These are phyloP conservation scores for Platycheirus rosarum DNA, from an alignment of 2,888 invertebrate genomes.

Conservation along the genomic window DNA sequence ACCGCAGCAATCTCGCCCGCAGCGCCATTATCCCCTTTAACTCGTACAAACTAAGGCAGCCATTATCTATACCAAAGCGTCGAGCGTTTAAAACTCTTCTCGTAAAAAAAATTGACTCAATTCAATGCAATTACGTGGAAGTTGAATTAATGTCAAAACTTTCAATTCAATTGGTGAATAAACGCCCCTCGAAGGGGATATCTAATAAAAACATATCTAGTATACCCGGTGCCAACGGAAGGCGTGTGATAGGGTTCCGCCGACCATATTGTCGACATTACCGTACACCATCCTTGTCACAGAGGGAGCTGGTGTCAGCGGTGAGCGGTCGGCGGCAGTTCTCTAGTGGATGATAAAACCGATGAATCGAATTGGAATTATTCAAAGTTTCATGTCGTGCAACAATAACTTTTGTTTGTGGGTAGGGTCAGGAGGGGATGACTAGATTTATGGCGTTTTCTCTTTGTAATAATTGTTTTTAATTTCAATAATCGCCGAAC, in stretches of 20 bases:
- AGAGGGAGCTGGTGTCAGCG: too few relatives aligned
- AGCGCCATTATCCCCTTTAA: slow-evolving; percentile 48
- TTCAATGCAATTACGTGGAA: slow-evolving; percentile 72
- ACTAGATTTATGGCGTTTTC: too few relatives aligned
- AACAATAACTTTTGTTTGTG: too few relatives aligned
- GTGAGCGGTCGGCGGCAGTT: neutral
- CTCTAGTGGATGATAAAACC: slow-evolving; percentile 42
- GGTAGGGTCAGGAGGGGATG: too few relatives aligned
- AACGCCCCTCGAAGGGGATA: slow-evolving; percentile 46
- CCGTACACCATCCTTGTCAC: too few relatives aligned
- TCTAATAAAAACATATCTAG: slow-evolving; percentile 46
- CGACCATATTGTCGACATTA: slow-evolving; percentile 21
- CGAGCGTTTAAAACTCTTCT: slow-evolving; percentile 38
- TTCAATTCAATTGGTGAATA: slow-evolving; percentile 70
- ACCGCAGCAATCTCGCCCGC: slow-evolving; percentile 30
- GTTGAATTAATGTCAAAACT: slow-evolving; percentile 72
- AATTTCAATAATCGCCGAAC: too few relatives aligned
- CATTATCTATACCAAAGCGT: neutral
- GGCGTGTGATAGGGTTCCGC: neutral
- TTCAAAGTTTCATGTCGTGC: slow-evolving; percentile 66
- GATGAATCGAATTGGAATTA: slow-evolving; percentile 57
- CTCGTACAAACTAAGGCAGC: slow-evolving; percentile 15
- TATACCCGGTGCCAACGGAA: slow-evolving; percentile 4
- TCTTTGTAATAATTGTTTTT: too few relatives aligned
- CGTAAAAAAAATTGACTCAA: slow-evolving; percentile 57